Evolutionary conservation across 2,888 invertebrate genomes (phyloP), one percentile per base, ranked within the genome.

Genomic region (Phortica okadai): DNA sequence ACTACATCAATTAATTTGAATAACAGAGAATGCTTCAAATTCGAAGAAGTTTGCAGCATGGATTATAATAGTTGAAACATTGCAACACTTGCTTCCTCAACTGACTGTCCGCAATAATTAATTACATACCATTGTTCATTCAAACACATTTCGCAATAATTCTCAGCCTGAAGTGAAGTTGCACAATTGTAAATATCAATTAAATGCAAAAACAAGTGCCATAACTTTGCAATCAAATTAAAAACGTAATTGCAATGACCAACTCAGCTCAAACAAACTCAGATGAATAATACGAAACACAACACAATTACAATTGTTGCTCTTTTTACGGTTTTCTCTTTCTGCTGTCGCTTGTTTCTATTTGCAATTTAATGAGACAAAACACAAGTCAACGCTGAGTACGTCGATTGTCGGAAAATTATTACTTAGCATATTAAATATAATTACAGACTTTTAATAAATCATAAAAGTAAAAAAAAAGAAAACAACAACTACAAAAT

Each of bases 371-470:
- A 25, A 62, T 62, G 62, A 56, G 56, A 56, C n/a, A 56, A 5
- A 56, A 56, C 16, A 16, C 56, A 56, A 56, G 56, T 56, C 14
- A 10, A 33, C 8, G 11, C 42, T 33, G 41, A 66, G 33, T 11
- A 11, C 33, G 6, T 41, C n/a, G 33, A 69, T 21, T 45, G 44
- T 45, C 10, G 69, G 44, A 45, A 69, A 42, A 54, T 45, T 54
- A 72, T 56, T 54, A 56, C 45, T 72, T 72, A 72, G 70, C 70
- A 72, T 72, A 72, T 72, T 72, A 72, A 72, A 72, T 72, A 54
- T 54, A 72, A 72, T 72, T 72, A 72, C 54, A 33, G 70, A 45
- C 70, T 72, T 72, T 72, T 56, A 72, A 72, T 56, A 72, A 56
- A 54, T 69, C 69, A 69, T 50, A 50, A 45, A 50, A 69, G 8